phyloP scores from a whole-genome alignment of 2,888 invertebrate genomes.

The Drosophila tanythrix region DNA sequence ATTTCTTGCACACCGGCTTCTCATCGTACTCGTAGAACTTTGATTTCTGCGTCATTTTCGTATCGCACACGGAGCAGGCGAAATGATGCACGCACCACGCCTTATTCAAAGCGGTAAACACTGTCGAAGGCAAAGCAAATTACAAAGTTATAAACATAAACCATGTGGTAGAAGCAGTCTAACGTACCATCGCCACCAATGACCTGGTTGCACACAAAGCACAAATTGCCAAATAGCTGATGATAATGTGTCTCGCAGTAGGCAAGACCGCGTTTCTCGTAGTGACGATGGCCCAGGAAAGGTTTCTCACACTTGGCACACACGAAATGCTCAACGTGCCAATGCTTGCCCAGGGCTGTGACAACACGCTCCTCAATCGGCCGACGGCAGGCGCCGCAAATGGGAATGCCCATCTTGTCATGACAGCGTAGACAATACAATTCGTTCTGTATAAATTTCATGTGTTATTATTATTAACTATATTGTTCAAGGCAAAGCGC shows the following conservation, averaged over 20 bases:
- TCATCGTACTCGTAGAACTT: conserved; percentile 99
- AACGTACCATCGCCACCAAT: conserved; percentile 97
- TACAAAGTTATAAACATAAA: background rate
- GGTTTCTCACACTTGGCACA: conserved; percentile 99
- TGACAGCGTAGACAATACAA: conserved; percentile 98
- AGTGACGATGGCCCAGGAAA: conserved; percentile 99
- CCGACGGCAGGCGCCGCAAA: conserved; percentile 99
- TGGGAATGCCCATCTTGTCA: conserved; percentile 99
- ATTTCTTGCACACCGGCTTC: conserved; percentile 99
- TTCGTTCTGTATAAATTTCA: conserved; percentile 89
- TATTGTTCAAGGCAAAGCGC: background rate
- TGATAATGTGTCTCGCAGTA: conserved; percentile 99
- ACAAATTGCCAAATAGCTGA: conserved; percentile 98
- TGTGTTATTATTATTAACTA: background rate
- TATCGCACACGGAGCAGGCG: conserved; percentile 98
- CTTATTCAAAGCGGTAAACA: conserved; percentile 98
- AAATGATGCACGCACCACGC: conserved; percentile 99
- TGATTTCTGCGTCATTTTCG: conserved; percentile 97
- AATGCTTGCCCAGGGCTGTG: conserved; percentile 98
- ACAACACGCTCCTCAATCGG: conserved; percentile 99
- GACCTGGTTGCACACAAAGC: conserved; percentile 99
- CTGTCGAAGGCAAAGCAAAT: conserved; percentile 85
- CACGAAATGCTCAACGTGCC: conserved; percentile 99
- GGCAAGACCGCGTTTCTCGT: conserved; percentile 98
- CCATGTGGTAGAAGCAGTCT: background rate